Percentiles rank a stretch among this genome's conserved stretches.
Conservation (phyloP, 2,113 vertebrate species). For the Eptesicus fuscus region DNA sequence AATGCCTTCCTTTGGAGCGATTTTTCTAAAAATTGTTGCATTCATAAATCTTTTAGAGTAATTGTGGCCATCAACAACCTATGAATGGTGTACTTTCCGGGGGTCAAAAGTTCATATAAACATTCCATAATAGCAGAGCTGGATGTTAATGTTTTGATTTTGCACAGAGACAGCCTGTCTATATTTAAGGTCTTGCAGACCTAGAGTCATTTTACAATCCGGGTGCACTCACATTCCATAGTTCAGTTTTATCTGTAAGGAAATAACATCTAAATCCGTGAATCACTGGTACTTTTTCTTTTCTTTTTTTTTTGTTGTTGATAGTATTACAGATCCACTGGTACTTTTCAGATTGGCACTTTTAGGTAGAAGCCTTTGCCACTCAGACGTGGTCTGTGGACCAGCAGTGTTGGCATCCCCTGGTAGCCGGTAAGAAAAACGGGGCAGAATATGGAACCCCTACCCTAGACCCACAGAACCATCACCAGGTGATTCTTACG, state of each 20-base stretch:
- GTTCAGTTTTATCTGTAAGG: background rate
- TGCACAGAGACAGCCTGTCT: conserved; percentile 35
- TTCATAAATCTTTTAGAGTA: conserved; percentile 59
- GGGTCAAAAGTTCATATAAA: conserved; percentile 71
- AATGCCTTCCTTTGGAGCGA: conserved; percentile 18
- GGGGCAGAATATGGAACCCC: background rate
- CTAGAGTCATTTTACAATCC: conserved; percentile 18
- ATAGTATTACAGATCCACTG: too few relatives aligned
- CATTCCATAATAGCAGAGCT: conserved; percentile 27
- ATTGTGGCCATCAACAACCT: conserved; percentile 37
- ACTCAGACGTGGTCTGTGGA: background rate
- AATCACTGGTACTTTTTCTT: too few relatives aligned
- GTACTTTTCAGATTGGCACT: background rate
- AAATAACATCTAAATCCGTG: background rate
- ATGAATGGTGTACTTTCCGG: conserved; percentile 37
- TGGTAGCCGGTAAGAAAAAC: background rate
- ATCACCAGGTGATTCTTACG: background rate
- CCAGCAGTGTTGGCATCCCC: background rate
- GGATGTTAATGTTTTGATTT: conserved; percentile 49
- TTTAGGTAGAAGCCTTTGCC: background rate
- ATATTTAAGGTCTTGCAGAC: background rate
- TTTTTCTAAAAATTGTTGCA: conserved; percentile 7
- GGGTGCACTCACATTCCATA: background rate
- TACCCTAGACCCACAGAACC: background rate
- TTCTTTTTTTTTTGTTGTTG: too few relatives aligned